phyloP scores from a whole-genome alignment of 2,888 invertebrate species.

The Argyra leucocephala region DNA sequence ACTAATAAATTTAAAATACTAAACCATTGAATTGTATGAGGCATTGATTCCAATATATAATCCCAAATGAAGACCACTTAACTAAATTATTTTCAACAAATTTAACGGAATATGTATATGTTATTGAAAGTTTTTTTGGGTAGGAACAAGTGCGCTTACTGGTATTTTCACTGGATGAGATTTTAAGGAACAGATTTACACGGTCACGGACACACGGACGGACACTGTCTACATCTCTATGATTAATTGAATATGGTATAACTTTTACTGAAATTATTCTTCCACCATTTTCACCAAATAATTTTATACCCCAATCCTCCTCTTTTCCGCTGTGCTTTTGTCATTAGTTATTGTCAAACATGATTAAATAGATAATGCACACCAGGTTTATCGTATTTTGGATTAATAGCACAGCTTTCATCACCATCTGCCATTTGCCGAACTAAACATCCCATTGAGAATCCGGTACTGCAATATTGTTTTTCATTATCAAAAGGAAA shows the following conservation, averaged over 20 bases:
- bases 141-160: conserved; percentile 44
- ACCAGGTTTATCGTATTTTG: conserved; percentile 53
- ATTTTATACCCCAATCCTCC: conserved; percentile 77
- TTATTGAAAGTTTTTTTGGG: conserved; percentile 53
- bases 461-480: conserved; percentile 86
- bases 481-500: conserved; percentile 64
- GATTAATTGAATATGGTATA: conserved; percentile 51
- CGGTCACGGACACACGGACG: too few species aligned
- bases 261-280: conserved; percentile 78
- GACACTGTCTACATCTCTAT: conserved; percentile 43
- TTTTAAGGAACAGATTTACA: conserved; percentile 45
- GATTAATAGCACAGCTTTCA: conserved; percentile 52
- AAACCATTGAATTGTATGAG: conserved; percentile 98
- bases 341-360: conserved; percentile 84
- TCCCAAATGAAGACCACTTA: conserved; percentile 99
- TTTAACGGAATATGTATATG: conserved; percentile 78
- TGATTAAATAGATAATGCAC: conserved; percentile 94
- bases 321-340: conserved; percentile 77
- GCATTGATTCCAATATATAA: conserved; percentile 96
- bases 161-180: conserved; percentile 63
- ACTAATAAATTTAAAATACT: conserved; percentile 96
- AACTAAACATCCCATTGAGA: conserved; percentile 93
- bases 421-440: conserved; percentile 44
- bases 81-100: conserved; percentile 72
- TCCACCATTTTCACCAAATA: conserved; percentile 70